Conservation (phyloP, 2,797 vertebrate genomes). For the Arnoldichthys spilopterus region DNA sequence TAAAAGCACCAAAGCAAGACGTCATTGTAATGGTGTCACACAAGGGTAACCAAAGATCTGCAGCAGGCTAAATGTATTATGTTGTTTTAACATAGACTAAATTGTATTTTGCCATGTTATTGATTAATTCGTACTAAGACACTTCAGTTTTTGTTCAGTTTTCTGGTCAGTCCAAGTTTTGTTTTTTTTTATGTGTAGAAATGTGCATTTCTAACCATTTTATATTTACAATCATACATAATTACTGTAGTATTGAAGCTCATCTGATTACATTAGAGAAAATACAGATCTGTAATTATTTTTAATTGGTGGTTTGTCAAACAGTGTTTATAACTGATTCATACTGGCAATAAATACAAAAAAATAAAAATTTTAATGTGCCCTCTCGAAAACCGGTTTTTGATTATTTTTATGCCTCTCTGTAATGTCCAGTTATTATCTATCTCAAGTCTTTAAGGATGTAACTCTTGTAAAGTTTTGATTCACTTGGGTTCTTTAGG, state of each 20-base stretch:
- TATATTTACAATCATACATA: not conserved
- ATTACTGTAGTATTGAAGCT: not conserved
- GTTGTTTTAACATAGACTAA: not conserved
- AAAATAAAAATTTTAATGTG: not conserved
- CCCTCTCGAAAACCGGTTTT: not conserved
- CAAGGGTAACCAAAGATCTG: constrained; percentile 20
- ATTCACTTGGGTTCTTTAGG: not conserved
- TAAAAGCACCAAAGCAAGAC: constrained; percentile 8
- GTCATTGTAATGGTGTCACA: constrained; percentile 22
- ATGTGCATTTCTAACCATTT: constrained; percentile 1
- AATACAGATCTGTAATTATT: not conserved
- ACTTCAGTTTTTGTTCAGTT: too few relatives aligned
- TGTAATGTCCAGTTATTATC: constrained; percentile 8
- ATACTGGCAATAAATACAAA: not conserved
- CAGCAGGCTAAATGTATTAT: not conserved
- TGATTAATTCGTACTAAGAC: not conserved
- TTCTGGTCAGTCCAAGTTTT: not conserved
- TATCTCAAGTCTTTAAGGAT: not conserved
- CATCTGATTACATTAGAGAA: not conserved
- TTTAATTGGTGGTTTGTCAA: not conserved
- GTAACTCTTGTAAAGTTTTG: not conserved
- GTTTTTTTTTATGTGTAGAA: not conserved
- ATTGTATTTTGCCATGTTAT: not conserved
- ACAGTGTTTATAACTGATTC: not conserved
- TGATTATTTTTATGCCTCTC: constrained; percentile 2